Conservation (phyloP, 2,797 vertebrate species). For the Tarsius wallacei region DNA sequence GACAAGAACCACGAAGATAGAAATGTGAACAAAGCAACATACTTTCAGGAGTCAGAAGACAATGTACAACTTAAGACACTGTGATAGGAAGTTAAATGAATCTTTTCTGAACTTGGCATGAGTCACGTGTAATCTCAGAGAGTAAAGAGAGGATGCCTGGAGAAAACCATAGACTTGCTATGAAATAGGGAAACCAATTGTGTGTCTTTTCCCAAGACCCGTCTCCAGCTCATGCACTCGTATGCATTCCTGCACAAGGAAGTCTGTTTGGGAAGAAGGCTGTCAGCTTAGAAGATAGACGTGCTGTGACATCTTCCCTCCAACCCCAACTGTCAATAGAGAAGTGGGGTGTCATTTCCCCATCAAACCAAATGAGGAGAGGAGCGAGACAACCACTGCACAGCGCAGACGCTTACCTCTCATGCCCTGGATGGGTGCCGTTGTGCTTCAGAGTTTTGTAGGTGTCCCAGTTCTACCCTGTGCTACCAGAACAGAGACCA, state of each 20-base stretch:
- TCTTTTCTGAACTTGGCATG: not conserved
- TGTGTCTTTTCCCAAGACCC: not conserved
- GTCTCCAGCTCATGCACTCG: not conserved
- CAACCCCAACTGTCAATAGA: not conserved
- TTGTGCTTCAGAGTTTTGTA: not conserved
- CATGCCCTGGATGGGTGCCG: not conserved
- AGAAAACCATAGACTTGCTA: not conserved
- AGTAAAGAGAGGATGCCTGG: not conserved
- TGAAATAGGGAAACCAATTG: not conserved
- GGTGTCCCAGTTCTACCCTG: not conserved
- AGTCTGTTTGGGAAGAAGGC: not conserved
- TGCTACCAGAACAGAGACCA: not conserved
- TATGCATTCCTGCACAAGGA: not conserved
- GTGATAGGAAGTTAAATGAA: not conserved
- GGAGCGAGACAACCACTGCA: not conserved
- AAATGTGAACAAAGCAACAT: not conserved
- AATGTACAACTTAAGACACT: not conserved
- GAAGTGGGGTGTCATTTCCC: not conserved
- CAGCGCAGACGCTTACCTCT: not conserved
- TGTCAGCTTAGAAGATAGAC: not conserved
- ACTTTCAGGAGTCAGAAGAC: not conserved
- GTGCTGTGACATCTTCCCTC: not conserved
- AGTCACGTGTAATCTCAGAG: not conserved
- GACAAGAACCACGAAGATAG: not conserved
- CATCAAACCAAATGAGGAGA: not conserved